phyloP scores from a whole-genome alignment of 1,140 invertebrate genomes.

The Drosophila asahinai region DNA sequence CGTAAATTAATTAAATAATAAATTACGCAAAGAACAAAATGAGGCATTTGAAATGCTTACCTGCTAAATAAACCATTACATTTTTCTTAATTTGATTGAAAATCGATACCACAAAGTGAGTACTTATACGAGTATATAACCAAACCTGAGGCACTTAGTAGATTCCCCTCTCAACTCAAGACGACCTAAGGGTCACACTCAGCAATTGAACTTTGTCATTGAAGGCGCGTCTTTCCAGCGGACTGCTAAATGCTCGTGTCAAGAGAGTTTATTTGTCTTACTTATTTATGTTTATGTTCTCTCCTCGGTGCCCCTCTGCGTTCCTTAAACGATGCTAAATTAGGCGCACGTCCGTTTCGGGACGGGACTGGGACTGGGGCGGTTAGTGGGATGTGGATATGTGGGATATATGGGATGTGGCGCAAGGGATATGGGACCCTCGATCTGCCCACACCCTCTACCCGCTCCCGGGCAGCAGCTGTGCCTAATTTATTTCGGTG shows the following conservation, averaged over 20 bases:
- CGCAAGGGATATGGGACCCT: conserved; percentile 29
- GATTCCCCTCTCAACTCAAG: not conserved
- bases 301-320: not conserved
- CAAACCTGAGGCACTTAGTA: not conserved
- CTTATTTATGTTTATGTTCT: conserved; percentile 79
- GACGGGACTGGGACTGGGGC: conserved; percentile 24
- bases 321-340: conserved; percentile 57
- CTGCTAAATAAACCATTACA: not conserved
- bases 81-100: not conserved
- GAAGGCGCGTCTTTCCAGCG: conserved; percentile 26
- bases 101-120: not conserved
- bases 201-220: conserved; percentile 67
- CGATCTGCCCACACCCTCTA: conserved; percentile 2
- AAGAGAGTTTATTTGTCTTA: conserved; percentile 78
- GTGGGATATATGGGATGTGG: not conserved
- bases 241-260: conserved; percentile 73
- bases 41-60: not conserved
- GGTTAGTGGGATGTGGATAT: conserved; percentile 5
- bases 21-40: too few species aligned
- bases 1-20: too few species aligned
- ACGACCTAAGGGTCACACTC: conserved; percentile 31
- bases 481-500: conserved; percentile 80
- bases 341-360: conserved; percentile 66
- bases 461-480: conserved; percentile 55
- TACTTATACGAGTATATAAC: not conserved